These are phyloP conservation scores for Sinocyclocheilus anophthalmus DNA, from an alignment of 2,113 vertebrate species.

Conservation along the genomic window DNA sequence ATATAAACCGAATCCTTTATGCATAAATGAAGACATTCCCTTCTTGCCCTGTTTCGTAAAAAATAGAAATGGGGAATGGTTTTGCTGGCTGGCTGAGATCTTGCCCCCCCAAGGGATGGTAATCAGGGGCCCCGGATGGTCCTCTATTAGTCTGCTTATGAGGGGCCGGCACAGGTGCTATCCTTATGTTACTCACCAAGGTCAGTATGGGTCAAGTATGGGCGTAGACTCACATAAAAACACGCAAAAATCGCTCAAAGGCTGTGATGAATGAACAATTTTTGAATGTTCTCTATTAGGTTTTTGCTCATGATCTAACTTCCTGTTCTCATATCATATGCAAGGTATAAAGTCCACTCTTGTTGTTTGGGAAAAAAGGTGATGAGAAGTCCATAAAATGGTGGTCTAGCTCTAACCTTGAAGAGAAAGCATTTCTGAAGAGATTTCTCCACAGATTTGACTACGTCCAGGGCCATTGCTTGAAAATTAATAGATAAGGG, in stretches of 20 bases:
- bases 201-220: slow-evolving; percentile 30
- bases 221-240: not conserved
- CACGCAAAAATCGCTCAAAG: not conserved
- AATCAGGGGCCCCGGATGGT: slow-evolving; percentile 71
- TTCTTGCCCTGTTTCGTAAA: slow-evolving; percentile 31
- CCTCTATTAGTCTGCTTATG: slow-evolving; percentile 63
- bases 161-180: slow-evolving; percentile 65
- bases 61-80: slow-evolving; percentile 61
- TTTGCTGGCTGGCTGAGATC: slow-evolving; percentile 49
- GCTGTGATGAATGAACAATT: not conserved
- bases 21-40: slow-evolving; percentile 49
- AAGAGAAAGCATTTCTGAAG: not conserved
- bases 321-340: not conserved
- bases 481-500: not conserved
- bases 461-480: not conserved
- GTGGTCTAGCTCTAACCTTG: not conserved
- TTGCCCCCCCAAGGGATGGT: slow-evolving; percentile 62
- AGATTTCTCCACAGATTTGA: slow-evolving; percentile 13
- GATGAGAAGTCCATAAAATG: not conserved
- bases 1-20: slow-evolving; percentile 46
- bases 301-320: not conserved
- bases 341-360: not conserved
- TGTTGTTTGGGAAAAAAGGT: not conserved
- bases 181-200: slow-evolving; percentile 48
- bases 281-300: not conserved